Evolutionary conservation across 2,797 vertebrate species (phyloP), one percentile per base, ranked within the genome.

Genomic region (Sternotherus odoratus): DNA sequence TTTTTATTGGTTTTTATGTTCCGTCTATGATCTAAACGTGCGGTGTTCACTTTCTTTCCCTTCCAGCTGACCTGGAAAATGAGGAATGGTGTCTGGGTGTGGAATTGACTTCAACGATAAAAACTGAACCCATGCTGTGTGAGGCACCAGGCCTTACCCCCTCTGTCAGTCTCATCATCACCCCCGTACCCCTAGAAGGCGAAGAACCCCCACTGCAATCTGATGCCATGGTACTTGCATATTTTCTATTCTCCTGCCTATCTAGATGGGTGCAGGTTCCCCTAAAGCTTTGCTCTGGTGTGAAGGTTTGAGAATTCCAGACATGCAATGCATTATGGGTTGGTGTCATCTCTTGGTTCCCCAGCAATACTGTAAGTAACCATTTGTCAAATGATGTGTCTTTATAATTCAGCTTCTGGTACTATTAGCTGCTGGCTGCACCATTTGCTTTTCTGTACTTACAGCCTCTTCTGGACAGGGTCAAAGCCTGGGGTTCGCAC

Each of bases 21-120:
- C 43, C 84, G 36, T 90, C 90, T 90, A 88, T 90, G 83, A 75
- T 77, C 80, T 94, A 89, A 95, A 94, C 88, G 63, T 69, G 48
- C 82, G 90, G 87, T 95, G 48, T 96, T 83, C 53, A 7, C 95
- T 97, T 97, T 89, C 72, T 85, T 97, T 92, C 85, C 51, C 93
- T 95, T 87, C 79, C 94, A 98, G 98, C 98, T 87, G 99, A 99
- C 80, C 98, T 98, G 2, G 98, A 99, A 48, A 97, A 97, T 28
- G 99, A 99, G 90, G 97, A 98, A 19, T 99, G 99, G 99, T 98
- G 98, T 95, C 96, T 98, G 94, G 92, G 98, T 97, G 95, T 99
- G 95, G 98, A 98, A 97, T 93, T 98, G 36, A 96, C 97, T 96
- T 98, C 99, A 24, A 97, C 98, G 89, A 97, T 99, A 93, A 98